phyloP scores from a whole-genome alignment of 2,888 invertebrate genomes.

The Eupeodes latifasciatus region DNA sequence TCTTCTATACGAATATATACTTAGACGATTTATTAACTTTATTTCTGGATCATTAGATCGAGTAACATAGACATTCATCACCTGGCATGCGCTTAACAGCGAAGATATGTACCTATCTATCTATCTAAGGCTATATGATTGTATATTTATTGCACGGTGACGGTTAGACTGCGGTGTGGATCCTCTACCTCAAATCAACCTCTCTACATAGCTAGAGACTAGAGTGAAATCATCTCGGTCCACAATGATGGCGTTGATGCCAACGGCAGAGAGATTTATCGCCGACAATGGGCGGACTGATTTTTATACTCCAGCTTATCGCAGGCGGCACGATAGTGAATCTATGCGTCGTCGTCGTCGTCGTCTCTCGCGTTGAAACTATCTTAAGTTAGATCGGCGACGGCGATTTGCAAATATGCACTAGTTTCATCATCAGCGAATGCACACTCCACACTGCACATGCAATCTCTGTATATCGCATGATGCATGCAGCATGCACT shows the following conservation, averaged over 20 bases:
- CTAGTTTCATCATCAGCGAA: conserved; percentile 32
- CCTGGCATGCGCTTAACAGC: conserved; percentile 76
- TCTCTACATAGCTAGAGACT: not conserved
- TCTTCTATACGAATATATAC: conserved; percentile 77
- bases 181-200: conserved; percentile 4
- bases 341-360: conserved; percentile 30
- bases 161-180: conserved; percentile 15
- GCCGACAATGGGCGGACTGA: conserved; percentile 72
- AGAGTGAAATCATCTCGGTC: conserved; percentile 62
- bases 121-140: not conserved
- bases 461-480: conserved; percentile 15
- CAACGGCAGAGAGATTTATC: conserved; percentile 72
- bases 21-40: conserved; percentile 83
- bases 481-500: conserved; percentile 52
- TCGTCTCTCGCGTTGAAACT: conserved; percentile 54
- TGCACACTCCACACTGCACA: conserved; percentile 3
- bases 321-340: conserved; percentile 58
- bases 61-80: conserved; percentile 83
- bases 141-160: not conserved
- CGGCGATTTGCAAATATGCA: conserved; percentile 61
- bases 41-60: conserved; percentile 84
- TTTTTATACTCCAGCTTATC: conserved; percentile 66
- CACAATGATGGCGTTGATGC: conserved; percentile 69
- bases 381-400: conserved; percentile 64
- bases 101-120: not conserved